Evolutionary conservation across 1,140 invertebrate genomes (phyloP).

Genomic region (Harlomillsia oculata): DNA sequence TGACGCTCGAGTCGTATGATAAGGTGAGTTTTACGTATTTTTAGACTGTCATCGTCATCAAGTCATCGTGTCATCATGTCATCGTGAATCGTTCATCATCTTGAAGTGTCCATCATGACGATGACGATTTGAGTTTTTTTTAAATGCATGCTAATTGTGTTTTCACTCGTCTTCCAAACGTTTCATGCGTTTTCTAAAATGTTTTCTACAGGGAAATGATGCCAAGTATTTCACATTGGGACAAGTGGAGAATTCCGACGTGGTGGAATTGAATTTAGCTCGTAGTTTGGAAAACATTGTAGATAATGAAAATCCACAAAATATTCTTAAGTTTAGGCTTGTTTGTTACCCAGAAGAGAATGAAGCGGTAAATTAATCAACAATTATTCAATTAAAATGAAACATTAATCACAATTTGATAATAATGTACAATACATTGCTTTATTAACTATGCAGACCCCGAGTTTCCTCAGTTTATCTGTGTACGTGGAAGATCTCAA

Average conservation of each 20-base stretch:
- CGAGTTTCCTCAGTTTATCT: conserved; percentile 68
- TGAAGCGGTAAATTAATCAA: conserved; percentile 41
- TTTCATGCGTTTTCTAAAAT: background rate
- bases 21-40: conserved; percentile 43
- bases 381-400: background rate
- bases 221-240: conserved; percentile 57
- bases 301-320: conserved; percentile 64
- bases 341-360: conserved; percentile 44
- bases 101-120: no score
- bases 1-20: conserved; percentile 59
- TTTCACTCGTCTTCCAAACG: background rate
- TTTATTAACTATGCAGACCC: conserved; percentile 47
- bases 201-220: conserved; percentile 6
- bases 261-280: conserved; percentile 59
- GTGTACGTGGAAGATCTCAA: conserved; percentile 60
- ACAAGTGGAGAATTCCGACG: conserved; percentile 56
- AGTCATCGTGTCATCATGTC: no score
- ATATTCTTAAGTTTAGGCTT: conserved; percentile 69
- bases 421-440: background rate
- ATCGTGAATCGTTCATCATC: no score
- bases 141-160: background rate
- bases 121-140: conserved; percentile 20
- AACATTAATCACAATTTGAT: background rate
- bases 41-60: background rate
- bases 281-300: conserved; percentile 66